Evolutionary conservation across 2,797 vertebrate genomes (phyloP), one percentile per base, ranked within the genome.

Genomic region (Buceros bicornis): DNA sequence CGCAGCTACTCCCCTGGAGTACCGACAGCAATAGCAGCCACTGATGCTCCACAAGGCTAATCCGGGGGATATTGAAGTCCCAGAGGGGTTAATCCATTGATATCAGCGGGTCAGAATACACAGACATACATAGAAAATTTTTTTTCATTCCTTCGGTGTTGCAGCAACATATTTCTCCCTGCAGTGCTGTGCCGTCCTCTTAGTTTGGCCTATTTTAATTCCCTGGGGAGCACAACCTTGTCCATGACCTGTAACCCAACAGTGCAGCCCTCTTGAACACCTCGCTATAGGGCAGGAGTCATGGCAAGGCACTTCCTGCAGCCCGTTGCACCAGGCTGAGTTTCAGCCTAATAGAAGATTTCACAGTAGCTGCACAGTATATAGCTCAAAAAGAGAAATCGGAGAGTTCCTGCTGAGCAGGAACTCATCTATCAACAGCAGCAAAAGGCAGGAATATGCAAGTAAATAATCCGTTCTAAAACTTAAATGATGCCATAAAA

Each of bases 391-490:
- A 93, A 94, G 91, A 96, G 85, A 95, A 96, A 96, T 43, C 85
- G 81, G 78, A 94, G 82, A 61, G 82, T 80, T 92, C 95, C 94
- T 29, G 69, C 95, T 92, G 95, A 73, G 86, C 61, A 65, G 83
- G 83, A 97, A 43, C 90, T 93, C 95, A 95, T 95, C 90, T 93
- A 87, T 93, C 95, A 96, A 78, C 47, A 4, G 53, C 67, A 82
- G 86, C 64, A 95, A 97, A 92, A 95, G 64, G 81, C 87, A 90
- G 78, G 86, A 95, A 96, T 97, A 97, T 91, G 90, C 95, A 95
- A 89, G 92, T 86, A 96, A 97, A 96, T 93, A 97, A 96, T 96
- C 89, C 83, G 78, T 97, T 95, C 94, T 95, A 90, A 95, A 95
- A 95, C 92, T 94, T 92, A 95, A 96, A 95, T 67, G 94, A 93